A percentile compares a stretch with the other conserved stretches of the same genome.
Conservation (phyloP, 2,888 invertebrate genomes). For the Scrobipalpa atriplicella region DNA sequence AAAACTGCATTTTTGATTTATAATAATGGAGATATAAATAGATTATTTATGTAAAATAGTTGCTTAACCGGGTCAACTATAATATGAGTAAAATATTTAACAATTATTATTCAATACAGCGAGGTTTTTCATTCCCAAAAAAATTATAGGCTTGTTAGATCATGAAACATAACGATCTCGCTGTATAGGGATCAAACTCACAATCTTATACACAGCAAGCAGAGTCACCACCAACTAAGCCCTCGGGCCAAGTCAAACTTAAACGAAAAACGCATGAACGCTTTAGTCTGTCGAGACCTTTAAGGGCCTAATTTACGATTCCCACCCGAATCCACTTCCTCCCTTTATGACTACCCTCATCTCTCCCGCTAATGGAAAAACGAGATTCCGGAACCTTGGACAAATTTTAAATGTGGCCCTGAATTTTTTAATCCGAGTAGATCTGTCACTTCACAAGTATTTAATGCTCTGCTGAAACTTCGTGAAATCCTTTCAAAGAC, state of each 20-base stretch:
- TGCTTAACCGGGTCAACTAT: too few species aligned
- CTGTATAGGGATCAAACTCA: not conserved
- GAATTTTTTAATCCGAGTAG: not conserved
- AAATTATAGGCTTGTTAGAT: too few species aligned
- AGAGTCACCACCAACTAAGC: too few species aligned
- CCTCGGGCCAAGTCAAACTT: not conserved
- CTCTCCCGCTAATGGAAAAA: slow-evolving; percentile 28
- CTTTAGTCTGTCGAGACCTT: not conserved
- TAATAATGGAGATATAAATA: too few species aligned
- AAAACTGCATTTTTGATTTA: too few species aligned
- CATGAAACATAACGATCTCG: not conserved
- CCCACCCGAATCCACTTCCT: slow-evolving; percentile 29
- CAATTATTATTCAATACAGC: too few species aligned
- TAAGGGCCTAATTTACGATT: slow-evolving; percentile 38
- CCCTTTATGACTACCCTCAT: slow-evolving; percentile 19
- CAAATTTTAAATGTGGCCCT: not conserved
- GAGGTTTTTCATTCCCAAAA: too few species aligned
- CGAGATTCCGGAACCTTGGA: slow-evolving; percentile 9
- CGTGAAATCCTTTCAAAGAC: not conserved
- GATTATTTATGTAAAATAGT: too few species aligned
- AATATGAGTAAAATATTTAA: too few species aligned
- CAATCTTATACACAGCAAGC: too few species aligned
- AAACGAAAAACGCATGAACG: not conserved
- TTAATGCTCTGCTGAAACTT: not conserved
- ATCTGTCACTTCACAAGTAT: not conserved